phyloP scores from a whole-genome alignment of 2,888 invertebrate genomes.

The Diloba caeruleocephala region DNA sequence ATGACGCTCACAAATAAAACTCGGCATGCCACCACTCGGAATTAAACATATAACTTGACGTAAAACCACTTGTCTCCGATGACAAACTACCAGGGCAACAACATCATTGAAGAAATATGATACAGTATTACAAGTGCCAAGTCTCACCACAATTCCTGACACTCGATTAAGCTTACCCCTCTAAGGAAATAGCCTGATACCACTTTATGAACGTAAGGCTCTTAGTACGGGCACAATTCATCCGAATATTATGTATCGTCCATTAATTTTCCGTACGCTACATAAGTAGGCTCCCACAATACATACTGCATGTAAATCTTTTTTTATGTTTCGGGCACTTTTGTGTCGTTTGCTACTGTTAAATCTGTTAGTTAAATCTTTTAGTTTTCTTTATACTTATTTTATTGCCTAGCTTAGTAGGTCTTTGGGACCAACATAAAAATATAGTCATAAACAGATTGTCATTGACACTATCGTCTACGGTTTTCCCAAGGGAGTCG shows the following conservation, averaged over 20 bases:
- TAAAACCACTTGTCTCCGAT: not conserved
- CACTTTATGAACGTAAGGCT: conserved; percentile 41
- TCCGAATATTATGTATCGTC: conserved; percentile 32
- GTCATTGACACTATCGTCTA: too few relatives aligned
- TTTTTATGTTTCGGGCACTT: conserved; percentile 28
- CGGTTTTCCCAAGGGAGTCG: too few relatives aligned
- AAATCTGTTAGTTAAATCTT: too few relatives aligned
- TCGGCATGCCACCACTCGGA: too few relatives aligned
- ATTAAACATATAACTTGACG: not conserved
- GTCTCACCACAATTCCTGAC: conserved; percentile 16
- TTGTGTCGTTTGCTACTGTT: not conserved
- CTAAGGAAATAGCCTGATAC: conserved; percentile 39
- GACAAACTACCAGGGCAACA: conserved; percentile 15
- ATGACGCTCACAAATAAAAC: not conserved
- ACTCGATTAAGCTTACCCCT: conserved; percentile 41
- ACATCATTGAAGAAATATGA: conserved; percentile 1
- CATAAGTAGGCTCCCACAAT: conserved; percentile 21
- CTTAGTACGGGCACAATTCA: conserved; percentile 36
- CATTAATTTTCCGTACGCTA: conserved; percentile 34
- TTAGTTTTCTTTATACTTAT: too few relatives aligned
- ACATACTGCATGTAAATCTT: conserved; percentile 43
- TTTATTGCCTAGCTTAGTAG: too few relatives aligned
- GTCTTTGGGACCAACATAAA: too few relatives aligned
- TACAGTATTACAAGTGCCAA: conserved; percentile 14
- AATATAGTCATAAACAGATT: too few relatives aligned